Evolutionary conservation across 2,888 invertebrate genomes (phyloP).

Genomic region (Tipula confusa): DNA sequence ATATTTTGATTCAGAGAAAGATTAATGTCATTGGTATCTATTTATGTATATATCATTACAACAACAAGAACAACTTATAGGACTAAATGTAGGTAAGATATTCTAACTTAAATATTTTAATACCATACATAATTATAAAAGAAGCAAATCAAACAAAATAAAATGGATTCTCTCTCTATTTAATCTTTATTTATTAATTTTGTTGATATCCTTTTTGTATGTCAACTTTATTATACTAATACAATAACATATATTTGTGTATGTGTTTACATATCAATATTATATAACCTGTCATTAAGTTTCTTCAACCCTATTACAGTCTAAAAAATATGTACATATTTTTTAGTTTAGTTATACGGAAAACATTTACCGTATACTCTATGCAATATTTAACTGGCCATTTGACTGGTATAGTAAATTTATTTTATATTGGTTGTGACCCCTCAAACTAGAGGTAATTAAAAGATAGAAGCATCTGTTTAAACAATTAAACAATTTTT

Average conservation of each 20-base stretch:
- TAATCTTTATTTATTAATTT: conserved; percentile 3
- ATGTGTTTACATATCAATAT: not conserved
- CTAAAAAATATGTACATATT: not conserved
- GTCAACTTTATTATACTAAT: not conserved
- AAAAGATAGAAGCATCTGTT: no score
- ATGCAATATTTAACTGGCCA: no score
- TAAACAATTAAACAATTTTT: no score
- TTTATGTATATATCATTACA: not conserved
- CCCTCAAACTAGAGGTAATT: no score
- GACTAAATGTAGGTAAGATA: not conserved
- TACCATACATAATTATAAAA: not conserved
- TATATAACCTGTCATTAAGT: not conserved
- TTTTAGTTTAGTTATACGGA: no score
- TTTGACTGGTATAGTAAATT: no score
- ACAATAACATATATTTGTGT: not conserved
- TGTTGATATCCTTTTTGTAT: not conserved
- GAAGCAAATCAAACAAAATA: not conserved
- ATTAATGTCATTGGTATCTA: not conserved
- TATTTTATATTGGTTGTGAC: no score
- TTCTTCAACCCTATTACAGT: not conserved
- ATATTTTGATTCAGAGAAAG: conserved; percentile 3
- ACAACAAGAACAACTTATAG: not conserved
- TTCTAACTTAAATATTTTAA: not conserved
- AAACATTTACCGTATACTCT: no score
- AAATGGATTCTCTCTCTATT: not conserved